Percentiles rank a stretch among this genome's conserved stretches.
phyloP scores from a whole-genome alignment of 2,797 vertebrate genomes.

The Notoglanidium macrostoma region DNA sequence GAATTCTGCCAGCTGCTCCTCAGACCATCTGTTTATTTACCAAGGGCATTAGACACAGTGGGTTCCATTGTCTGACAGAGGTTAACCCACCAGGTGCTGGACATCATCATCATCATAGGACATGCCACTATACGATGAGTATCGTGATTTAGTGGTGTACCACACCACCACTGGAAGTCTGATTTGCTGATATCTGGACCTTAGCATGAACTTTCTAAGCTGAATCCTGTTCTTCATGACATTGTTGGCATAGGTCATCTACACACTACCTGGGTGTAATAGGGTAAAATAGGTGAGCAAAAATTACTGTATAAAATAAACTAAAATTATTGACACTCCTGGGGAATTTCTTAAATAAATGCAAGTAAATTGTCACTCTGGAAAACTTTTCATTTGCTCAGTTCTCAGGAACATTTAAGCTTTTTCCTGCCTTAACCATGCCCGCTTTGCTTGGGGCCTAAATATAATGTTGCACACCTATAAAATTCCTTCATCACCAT shows the following conservation, averaged over 20 bases:
- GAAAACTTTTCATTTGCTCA: too few relatives aligned
- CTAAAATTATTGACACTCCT: not conserved
- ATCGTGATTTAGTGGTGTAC: not conserved
- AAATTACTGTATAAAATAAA: not conserved
- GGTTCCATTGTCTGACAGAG: not conserved
- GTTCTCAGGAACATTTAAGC: too few relatives aligned
- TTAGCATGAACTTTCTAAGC: not conserved
- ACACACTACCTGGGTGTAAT: not conserved
- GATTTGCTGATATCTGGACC: not conserved
- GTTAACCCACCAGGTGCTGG: not conserved
- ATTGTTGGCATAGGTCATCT: not conserved
- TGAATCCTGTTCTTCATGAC: not conserved
- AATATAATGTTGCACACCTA: not conserved
- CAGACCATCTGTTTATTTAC: conserved; percentile 7
- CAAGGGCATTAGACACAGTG: not conserved
- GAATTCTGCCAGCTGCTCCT: not conserved
- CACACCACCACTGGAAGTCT: not conserved
- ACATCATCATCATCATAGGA: not conserved
- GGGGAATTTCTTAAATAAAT: too few relatives aligned
- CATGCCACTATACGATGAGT: not conserved
- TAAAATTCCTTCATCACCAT: not conserved
- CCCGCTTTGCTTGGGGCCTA: not conserved
- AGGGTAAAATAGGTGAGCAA: not conserved
- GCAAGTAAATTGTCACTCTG: too few relatives aligned
- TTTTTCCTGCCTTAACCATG: not conserved